Evolutionary conservation across 1,140 invertebrate species (phyloP), one percentile per base, ranked within the genome.

Genomic region (Cataglyphis hispanica): DNA sequence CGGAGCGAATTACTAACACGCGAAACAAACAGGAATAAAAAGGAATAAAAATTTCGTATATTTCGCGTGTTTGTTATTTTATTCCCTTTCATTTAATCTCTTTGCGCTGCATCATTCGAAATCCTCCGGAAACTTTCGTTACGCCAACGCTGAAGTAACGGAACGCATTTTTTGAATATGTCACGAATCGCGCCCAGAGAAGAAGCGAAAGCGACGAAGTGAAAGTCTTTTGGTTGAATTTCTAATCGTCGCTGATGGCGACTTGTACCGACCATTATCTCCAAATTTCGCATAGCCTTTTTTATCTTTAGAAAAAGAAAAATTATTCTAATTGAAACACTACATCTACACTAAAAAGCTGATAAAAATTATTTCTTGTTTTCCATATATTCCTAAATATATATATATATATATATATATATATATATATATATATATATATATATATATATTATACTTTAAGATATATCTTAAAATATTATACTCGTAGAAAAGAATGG

Each of bases 1-100:
- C 40, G 85, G 72, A 70, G 84, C 87, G 72, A 86, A 56, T 66
- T 83, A 88, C 87, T 88, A 88, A 88, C 85, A 88, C 77, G 86
- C 74, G 27, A 76, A 78, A 46, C 72, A 72, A 84, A 75, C 13
- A 61, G 64, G 60, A 77, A 63, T 61, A 61, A 87, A 53, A 75
- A 75, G 31, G 25, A 85, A 69, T 31, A 80, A 43, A 83, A 83
- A 31, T 37, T 58, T 70, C 7, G 19, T 70, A 53, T 22, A 74
- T 37, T 50, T 50, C 1, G 37, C 13, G 25, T 27, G 53, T 72
- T 19, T 3, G 3, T 31, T 56, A 53, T 56, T 80, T 80, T 10
- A 50, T 50, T 69, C n/a, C 11, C 22, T 7, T 25, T 1, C 6
- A 2, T 66, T 37, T 8, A 3, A 7, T 25, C 3, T 8, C 19